Evolutionary conservation across 2,113 vertebrate species (phyloP).

Genomic region (Istiophorus platypterus): DNA sequence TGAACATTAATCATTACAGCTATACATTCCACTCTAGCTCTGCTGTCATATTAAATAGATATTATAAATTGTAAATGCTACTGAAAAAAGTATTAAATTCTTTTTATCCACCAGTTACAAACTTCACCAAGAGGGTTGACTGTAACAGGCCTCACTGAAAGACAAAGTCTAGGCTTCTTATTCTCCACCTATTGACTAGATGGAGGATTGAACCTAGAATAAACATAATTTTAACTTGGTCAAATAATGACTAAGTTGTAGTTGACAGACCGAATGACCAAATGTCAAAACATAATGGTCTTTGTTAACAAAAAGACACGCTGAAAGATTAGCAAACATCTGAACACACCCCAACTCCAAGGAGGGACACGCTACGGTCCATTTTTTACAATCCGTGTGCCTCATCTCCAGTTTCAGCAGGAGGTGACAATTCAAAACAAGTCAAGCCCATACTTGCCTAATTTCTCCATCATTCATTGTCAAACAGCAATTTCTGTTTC

Average conservation of each 20-base stretch:
- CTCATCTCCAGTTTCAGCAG: constrained; percentile 71
- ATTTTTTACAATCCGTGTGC: constrained; percentile 50
- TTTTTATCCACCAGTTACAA: not conserved
- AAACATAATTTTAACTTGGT: constrained; percentile 17
- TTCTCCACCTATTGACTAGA: constrained; percentile 2
- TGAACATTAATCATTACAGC: not conserved
- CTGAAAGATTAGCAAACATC: constrained; percentile 51
- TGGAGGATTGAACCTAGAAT: not conserved
- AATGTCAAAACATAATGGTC: constrained; percentile 20
- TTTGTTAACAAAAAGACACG: constrained; percentile 34
- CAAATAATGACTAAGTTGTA: constrained; percentile 27
- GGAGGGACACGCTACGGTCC: constrained; percentile 42
- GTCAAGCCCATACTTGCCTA: constrained; percentile 72
- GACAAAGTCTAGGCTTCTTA: too few species aligned
- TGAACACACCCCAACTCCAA: constrained; percentile 1
- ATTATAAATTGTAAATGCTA: not conserved
- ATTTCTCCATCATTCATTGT: constrained; percentile 78
- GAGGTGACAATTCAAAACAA: constrained; percentile 79
- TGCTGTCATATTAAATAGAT: not conserved
- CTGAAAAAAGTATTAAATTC: constrained; percentile 6
- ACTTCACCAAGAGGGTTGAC: not conserved
- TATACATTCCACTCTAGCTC: not conserved
- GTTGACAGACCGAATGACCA: constrained; percentile 20
- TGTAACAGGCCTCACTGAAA: too few species aligned
- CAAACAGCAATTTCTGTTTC: constrained; percentile 73